Base-by-base conservation (phyloP, 2,113 vertebrate species). In the Sigmodon hispidus region DNA sequence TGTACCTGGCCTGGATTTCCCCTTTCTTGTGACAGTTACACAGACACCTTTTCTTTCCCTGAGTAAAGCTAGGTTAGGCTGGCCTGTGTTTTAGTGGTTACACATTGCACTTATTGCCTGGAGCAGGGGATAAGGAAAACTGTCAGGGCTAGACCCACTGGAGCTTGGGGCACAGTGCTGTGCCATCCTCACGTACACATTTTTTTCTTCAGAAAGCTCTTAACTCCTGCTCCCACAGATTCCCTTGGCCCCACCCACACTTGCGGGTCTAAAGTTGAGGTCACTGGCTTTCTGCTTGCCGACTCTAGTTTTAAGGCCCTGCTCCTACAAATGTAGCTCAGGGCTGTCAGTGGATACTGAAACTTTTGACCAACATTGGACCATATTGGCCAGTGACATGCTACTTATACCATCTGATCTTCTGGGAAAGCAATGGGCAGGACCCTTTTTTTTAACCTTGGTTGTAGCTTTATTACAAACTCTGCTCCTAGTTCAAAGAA, bases 11-110 rank as follows among this genome's bases (percentile, higher is more conserved):
- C 94, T 95, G 79, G 75, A 73, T 95, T 91, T 95, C 84, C 69
- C 83, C 67, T 63, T 77, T 89, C 67, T 79, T 83, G 17, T 96
- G 77, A 95, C 59, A 93, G 2, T 11, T 96, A 59, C 57, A 69
- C n/a, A 79, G 29, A 79, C 72, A 34, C 43, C 91, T 87, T 85
- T 90, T 91, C 57, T 87, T 90, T 92, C 26, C 80, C 81, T 73
- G 67, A 73, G 40, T 95, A 94, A 96, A 95, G 52, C 45, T 88
- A 57, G 55, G 81, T 36, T n/a, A 70, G 92, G 81, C 88, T 92
- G 73, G 8, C 88, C 77, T 95, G 0, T 81, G 55, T 52, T 40
- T 95, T 81, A 29, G 3, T 93, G 83, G 43, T 80, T 93, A 80
- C 63, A 55, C 4, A 70, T 73, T 67, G 73, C 43, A 91, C 3